These are phyloP conservation scores for Tyto alba DNA, from an alignment of 2,113 vertebrate species.

Conservation along the genomic window DNA sequence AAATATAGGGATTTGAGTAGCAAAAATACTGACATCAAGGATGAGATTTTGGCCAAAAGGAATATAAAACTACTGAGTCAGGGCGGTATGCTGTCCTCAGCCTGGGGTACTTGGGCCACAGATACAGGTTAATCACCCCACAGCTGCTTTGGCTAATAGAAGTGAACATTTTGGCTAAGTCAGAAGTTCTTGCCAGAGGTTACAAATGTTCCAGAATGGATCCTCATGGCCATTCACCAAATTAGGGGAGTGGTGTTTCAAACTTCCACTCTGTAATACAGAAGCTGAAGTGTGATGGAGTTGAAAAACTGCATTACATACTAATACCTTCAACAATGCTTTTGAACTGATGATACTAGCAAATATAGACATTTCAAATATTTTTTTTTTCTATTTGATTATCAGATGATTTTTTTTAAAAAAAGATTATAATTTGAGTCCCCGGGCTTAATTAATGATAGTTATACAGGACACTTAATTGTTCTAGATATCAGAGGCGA, in stretches of 20 bases:
- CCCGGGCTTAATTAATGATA: not conserved
- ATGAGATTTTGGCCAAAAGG: not conserved
- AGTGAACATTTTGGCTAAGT: not conserved
- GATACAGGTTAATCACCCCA: not conserved
- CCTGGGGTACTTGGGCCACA: not conserved
- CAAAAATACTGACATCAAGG: not conserved
- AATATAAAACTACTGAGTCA: not conserved
- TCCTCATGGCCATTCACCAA: not conserved
- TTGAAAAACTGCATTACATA: not conserved
- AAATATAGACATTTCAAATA: not conserved
- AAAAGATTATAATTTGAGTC: not conserved
- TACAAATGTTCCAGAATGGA: not conserved
- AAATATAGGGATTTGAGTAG: not conserved
- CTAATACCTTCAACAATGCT: not conserved
- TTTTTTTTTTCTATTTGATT: not conserved
- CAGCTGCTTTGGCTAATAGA: not conserved
- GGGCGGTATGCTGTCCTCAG: not conserved
- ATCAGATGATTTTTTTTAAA: not conserved
- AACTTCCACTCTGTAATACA: not conserved
- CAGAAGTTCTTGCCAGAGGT: not conserved
- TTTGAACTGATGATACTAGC: not conserved
- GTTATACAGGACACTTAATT: not conserved
- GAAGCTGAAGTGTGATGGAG: not conserved
- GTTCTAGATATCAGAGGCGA: not conserved
- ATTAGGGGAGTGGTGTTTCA: fast-evolving